Percentiles rank a stretch among this genome's conserved stretches.
Evolutionary conservation across 2,113 vertebrate species (phyloP).

Genomic region (Forbesichthys agassizii): DNA sequence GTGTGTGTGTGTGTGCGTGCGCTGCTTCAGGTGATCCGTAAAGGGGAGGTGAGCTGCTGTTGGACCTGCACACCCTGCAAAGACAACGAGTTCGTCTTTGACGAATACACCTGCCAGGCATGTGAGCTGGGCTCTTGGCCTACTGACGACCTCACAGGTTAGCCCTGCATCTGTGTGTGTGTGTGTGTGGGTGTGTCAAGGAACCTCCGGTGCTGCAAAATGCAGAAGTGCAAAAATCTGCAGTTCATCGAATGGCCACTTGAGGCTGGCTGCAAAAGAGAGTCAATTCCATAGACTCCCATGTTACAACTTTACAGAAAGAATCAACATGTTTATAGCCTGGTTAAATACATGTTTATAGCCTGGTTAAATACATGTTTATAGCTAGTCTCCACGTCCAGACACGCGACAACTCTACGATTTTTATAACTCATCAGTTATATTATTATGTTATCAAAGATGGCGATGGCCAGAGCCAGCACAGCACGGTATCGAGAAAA

Average conservation of each 20-base stretch:
- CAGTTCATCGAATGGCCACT: too few species aligned
- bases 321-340: too few species aligned
- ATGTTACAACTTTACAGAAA: too few species aligned
- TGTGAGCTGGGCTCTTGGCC: constrained; percentile 96
- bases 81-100: constrained; percentile 94
- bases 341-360: too few species aligned
- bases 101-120: constrained; percentile 95
- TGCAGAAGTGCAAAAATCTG: too few species aligned
- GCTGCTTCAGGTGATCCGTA: constrained; percentile 89
- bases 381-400: neutral
- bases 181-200: neutral
- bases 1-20: neutral
- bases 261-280: too few species aligned
- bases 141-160: constrained; percentile 90
- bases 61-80: constrained; percentile 98
- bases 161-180: constrained; percentile 9
- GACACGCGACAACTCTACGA: too few species aligned
- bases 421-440: too few species aligned
- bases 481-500: too few species aligned
- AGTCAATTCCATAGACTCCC: too few species aligned
- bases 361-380: neutral
- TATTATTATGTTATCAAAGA: too few species aligned
- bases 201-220: too few species aligned
- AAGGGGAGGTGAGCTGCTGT: constrained; percentile 98
- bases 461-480: neutral